phyloP scores from a whole-genome alignment of 2,113 vertebrate genomes.

The Pleuronectes platessa region DNA sequence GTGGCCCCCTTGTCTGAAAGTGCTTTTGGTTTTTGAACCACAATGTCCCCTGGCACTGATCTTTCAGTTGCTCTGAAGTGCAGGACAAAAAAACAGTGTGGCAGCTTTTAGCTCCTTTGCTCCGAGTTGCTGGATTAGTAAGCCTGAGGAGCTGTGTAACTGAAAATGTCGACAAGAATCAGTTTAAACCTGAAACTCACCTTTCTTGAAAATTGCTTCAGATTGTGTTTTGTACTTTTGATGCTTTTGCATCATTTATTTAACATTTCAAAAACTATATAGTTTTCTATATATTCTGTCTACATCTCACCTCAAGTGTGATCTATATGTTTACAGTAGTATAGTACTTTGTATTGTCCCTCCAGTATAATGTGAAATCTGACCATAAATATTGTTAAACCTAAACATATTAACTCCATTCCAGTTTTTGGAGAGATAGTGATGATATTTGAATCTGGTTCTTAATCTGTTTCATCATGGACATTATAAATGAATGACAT shows the following conservation, averaged over 20 bases:
- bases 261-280: too few relatives aligned
- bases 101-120: constrained; percentile 8
- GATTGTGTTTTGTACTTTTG: not conserved
- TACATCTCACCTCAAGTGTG: too few relatives aligned
- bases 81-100: constrained; percentile 1
- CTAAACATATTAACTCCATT: too few relatives aligned
- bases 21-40: constrained; percentile 1
- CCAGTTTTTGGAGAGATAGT: too few relatives aligned
- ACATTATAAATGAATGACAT: too few relatives aligned
- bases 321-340: too few relatives aligned
- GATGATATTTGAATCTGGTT: too few relatives aligned
- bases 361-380: too few relatives aligned
- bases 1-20: constrained; percentile 4
- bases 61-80: constrained; percentile 3
- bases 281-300: too few relatives aligned
- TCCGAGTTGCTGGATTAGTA: not conserved
- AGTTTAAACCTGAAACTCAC: not conserved
- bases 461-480: too few relatives aligned
- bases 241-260: not conserved
- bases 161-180: not conserved
- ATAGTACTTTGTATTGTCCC: too few relatives aligned
- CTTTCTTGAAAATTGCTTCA: not conserved
- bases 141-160: not conserved
- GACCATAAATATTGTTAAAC: too few relatives aligned
- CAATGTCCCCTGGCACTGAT: not conserved